These are phyloP conservation scores for Anguilla megastoma DNA, from an alignment of 2,797 vertebrate genomes.

Conservation along the genomic window DNA sequence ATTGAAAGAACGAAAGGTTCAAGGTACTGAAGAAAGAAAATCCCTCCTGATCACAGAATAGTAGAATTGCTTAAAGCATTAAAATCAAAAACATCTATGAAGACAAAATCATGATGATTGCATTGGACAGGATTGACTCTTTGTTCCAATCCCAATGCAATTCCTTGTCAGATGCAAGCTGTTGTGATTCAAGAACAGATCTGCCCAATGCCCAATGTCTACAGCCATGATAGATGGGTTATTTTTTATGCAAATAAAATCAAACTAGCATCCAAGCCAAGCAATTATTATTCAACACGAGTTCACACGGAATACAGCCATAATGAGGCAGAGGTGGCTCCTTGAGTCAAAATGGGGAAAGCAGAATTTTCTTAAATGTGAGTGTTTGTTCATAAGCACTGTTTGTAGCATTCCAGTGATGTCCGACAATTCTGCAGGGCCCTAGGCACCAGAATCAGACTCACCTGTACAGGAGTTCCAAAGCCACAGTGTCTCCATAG, in stretches of 20 bases:
- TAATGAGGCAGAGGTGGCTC: neutral
- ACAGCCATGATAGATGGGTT: neutral
- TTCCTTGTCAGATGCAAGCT: neutral
- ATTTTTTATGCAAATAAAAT: neutral
- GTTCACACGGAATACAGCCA: neutral
- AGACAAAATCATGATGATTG: neutral
- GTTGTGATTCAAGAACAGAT: neutral
- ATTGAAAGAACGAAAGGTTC: slow-evolving; percentile 18
- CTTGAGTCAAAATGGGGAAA: neutral
- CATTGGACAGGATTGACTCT: neutral
- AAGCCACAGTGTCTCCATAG: slow-evolving; percentile 91
- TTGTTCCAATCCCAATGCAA: neutral
- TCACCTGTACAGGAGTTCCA: slow-evolving; percentile 92
- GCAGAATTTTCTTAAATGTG: too few species aligned
- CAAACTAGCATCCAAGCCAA: neutral
- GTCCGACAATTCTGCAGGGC: neutral
- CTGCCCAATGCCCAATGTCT: neutral
- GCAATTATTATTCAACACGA: neutral
- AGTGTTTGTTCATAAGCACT: neutral
- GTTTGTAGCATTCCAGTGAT: neutral
- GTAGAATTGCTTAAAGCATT: neutral
- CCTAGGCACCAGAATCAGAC: neutral
- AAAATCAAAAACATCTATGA: neutral
- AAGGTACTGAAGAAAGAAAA: neutral
- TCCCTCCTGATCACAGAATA: slow-evolving; percentile 20